A percentile compares a stretch with the other conserved stretches of the same genome.
Conservation (phyloP, 2,113 vertebrate species). For the Tachycineta bicolor region DNA sequence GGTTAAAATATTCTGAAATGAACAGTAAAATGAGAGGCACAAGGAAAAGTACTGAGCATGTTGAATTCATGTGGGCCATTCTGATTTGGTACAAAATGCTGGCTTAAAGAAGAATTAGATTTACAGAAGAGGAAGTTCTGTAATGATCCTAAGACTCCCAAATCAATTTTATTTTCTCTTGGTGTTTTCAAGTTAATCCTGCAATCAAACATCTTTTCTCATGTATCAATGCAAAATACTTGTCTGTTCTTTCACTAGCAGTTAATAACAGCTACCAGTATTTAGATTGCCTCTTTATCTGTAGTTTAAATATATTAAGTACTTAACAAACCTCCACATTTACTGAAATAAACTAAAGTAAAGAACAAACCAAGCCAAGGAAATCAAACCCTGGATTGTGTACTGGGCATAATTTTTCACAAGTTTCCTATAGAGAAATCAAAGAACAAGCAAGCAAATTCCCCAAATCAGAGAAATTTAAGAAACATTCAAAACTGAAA, state of each 20-base stretch:
- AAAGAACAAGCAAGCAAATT: background rate
- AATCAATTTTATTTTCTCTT: background rate
- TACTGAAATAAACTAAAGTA: background rate
- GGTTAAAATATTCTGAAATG: background rate
- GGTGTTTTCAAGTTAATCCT: background rate
- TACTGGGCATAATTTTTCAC: background rate
- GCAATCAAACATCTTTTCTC: background rate
- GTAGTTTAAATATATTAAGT: background rate
- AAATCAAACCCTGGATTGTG: background rate
- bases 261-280: background rate
- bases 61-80: accelerated
- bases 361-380: background rate
- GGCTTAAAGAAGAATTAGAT: background rate
- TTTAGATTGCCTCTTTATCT: background rate
- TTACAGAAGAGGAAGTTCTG: background rate
- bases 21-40: background rate
- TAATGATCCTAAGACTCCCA: background rate
- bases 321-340: background rate
- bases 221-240: background rate
- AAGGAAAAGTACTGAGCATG: background rate
- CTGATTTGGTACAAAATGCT: background rate
- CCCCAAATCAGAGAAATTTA: background rate
- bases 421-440: background rate
- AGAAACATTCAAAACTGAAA: background rate
- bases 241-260: background rate